A percentile compares a stretch with the other conserved stretches of the same genome.
phyloP scores from a whole-genome alignment of 2,888 invertebrate genomes.

The Hanleya hanleyi region DNA sequence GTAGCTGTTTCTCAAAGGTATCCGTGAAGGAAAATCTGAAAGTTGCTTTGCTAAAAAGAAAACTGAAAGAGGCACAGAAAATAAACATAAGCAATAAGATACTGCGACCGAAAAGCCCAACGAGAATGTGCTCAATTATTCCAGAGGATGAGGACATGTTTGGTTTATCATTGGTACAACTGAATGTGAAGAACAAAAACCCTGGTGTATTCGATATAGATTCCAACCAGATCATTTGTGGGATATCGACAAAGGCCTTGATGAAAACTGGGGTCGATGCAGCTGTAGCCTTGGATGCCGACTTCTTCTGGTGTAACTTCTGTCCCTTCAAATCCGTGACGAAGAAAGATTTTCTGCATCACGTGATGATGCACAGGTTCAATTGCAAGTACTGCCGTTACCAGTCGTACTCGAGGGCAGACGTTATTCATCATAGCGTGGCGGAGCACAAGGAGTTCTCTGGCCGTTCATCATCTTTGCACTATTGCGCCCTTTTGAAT shows the following conservation, averaged over 20 bases:
- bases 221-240: conserved; percentile 11
- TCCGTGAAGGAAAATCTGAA: no score
- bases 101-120: background rate
- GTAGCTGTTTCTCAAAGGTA: no score
- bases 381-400: conserved; percentile 9
- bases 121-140: background rate
- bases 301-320: conserved; percentile 18
- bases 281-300: conserved; percentile 1
- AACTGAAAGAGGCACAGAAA: no score
- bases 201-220: background rate
- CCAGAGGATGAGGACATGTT: background rate
- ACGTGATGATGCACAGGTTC: conserved; percentile 12
- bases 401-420: conserved; percentile 4
- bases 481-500: background rate
- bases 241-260: background rate
- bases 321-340: conserved; percentile 13
- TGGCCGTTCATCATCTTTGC: background rate
- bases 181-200: background rate
- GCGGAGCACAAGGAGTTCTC: background rate
- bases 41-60: no score
- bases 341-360: conserved; percentile 9
- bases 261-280: background rate
- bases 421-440: conserved; percentile 8
- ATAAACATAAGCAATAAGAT: no score
- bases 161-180: background rate